Percentiles rank a stretch among this genome's conserved stretches.
These are phyloP conservation scores for Hormiphora californensis DNA, from an alignment of 37 sponge, comb jelly and placozoan species.

Conservation along the genomic window DNA sequence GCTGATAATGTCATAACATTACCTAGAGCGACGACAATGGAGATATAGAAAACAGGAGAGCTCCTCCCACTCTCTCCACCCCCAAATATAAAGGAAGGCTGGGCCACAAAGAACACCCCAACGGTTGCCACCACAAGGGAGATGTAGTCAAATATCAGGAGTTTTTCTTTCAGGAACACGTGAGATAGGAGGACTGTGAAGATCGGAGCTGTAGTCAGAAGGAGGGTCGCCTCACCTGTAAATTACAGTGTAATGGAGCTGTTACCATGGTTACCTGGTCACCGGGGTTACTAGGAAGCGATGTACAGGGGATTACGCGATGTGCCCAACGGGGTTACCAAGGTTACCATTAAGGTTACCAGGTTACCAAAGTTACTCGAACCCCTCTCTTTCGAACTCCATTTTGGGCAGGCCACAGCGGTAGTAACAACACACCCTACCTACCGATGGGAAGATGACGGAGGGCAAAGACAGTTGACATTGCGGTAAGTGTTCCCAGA, in stretches of 20 bases:
- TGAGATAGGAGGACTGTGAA: neutral
- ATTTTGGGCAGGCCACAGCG: too few species aligned
- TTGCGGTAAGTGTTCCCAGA: neutral
- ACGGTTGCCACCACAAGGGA: neutral
- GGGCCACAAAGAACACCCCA: constrained; percentile 3
- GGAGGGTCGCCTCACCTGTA: constrained; percentile 1
- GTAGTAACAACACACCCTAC: too few species aligned
- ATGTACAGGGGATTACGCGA: too few species aligned
- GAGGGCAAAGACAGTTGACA: neutral
- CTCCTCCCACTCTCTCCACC: neutral
- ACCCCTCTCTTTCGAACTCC: too few species aligned
- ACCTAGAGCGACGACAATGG: constrained; percentile 2
- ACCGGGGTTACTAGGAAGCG: too few species aligned
- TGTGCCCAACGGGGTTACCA: too few species aligned
- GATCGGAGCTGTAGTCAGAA: neutral
- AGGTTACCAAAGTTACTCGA: too few species aligned
- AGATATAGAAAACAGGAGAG: neutral
- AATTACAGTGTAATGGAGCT: too few species aligned
- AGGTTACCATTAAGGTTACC: too few species aligned
- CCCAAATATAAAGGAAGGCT: neutral
- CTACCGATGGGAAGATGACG: neutral
- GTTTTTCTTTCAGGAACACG: neutral
- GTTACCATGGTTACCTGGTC: too few species aligned
- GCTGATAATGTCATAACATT: too few species aligned
- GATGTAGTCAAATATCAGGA: neutral